Evolutionary conservation across 2,797 vertebrate species (phyloP), one percentile per base, ranked within the genome.

Genomic region (Eospalax fontanierii): DNA sequence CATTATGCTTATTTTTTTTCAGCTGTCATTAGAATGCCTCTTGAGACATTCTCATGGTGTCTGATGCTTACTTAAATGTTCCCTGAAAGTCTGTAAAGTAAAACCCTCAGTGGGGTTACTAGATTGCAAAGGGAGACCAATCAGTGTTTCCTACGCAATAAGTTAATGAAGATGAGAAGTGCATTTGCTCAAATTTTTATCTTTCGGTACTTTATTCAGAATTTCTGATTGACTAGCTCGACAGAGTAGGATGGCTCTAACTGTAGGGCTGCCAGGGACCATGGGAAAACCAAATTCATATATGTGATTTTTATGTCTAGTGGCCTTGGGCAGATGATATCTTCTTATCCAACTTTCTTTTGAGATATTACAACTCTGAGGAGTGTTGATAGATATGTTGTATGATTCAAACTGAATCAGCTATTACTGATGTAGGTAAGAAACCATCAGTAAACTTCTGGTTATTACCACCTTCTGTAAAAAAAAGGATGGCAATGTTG

Each of bases 351-450:
- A 73, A 12, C 90, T 96, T 94, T 85, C 82, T 91, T 90, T 97
- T 93, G 50, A 96, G 95, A 74, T 87, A 96, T 78, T 70, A 43
- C 5, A 95, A 83, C 74, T 80, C 92, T 84, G 96, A 97, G 82
- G 90, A 92, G 18, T 95, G n/a, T 88, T 88, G 81, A 82, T 86
- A 80, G 54, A 82, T 50, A 15, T 74, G 46, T 43, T 83, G 59
- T 94, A 91, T 96, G 93, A 63, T 5, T 83, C 96, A 96, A 93
- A 96, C 66, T 96, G 91, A 97, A 97, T 96, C 89, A 93, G 85
- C 82, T 76, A n/a, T 93, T 80, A 74, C 82, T 87, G 85, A 84
- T 71, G 24, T 80, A 65, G 61, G 61, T 73, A 91, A 93, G 96
- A 91, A 94, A 86, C 61, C 92, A 96, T 97, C 95, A 93, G 82